Percentiles rank a stretch among this genome's conserved stretches.
These are phyloP conservation scores for Drosophila kepulauana DNA, from an alignment of 1,140 invertebrate species.

Conservation along the genomic window DNA sequence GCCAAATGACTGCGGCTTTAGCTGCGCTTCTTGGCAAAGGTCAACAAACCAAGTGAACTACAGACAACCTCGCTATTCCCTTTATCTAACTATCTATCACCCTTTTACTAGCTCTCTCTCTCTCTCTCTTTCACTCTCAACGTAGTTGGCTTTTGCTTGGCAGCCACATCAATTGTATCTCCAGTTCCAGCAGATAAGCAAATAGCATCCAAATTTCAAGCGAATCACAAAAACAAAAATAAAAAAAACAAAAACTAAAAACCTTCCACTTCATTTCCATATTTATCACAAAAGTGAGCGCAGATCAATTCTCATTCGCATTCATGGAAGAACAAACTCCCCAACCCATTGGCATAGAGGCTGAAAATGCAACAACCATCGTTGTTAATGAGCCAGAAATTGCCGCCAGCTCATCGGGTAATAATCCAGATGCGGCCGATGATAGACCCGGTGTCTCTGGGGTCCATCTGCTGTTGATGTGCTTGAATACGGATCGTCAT, in stretches of 20 bases:
- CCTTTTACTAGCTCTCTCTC: background rate
- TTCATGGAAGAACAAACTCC: slow-evolving; percentile 31
- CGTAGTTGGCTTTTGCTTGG: slow-evolving; percentile 23
- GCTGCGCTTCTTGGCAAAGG: slow-evolving; percentile 51
- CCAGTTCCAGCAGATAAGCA: background rate
- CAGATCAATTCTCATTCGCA: too few relatives aligned
- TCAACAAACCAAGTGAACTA: slow-evolving; percentile 58
- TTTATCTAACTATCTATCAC: slow-evolving; percentile 1
- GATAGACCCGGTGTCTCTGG: slow-evolving; percentile 19
- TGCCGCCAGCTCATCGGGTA: background rate
- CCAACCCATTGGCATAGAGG: slow-evolving; percentile 19
- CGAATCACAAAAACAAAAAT: background rate
- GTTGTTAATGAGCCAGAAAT: background rate
- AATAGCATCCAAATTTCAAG: slow-evolving; percentile 34
- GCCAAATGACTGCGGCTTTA: slow-evolving; percentile 72
- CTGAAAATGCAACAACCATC: background rate
- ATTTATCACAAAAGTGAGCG: too few relatives aligned
- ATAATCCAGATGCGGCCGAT: background rate
- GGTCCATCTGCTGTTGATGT: slow-evolving; percentile 86
- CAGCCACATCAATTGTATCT: background rate
- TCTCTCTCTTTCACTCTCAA: background rate
- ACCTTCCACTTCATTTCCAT: background rate
- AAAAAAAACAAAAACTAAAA: background rate
- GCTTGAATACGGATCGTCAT: slow-evolving; percentile 89
- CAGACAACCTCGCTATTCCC: background rate